Evolutionary conservation across 1,140 invertebrate species (phyloP).

Genomic region (Cyrtorhinus lividipennis): DNA sequence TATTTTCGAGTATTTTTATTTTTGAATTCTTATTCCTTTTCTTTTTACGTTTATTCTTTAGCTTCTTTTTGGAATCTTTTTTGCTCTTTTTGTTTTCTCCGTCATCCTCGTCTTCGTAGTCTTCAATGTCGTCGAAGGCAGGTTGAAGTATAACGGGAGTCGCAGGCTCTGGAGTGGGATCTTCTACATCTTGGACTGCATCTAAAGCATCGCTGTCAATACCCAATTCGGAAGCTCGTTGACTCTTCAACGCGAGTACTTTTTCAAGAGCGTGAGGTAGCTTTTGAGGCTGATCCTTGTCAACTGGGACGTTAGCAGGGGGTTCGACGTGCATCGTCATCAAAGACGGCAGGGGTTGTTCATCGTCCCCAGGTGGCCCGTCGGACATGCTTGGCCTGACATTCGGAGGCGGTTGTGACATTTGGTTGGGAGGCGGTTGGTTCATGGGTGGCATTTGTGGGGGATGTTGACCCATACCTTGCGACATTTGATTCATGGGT

Average conservation of each 20-base stretch:
- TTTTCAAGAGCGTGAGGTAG: slow-evolving; percentile 76
- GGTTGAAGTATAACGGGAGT: slow-evolving; percentile 33
- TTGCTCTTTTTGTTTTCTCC: slow-evolving; percentile 31
- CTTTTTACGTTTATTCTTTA: slow-evolving; percentile 25
- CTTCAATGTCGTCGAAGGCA: slow-evolving; percentile 33
- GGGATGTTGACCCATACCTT: not conserved
- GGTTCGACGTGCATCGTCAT: slow-evolving; percentile 8
- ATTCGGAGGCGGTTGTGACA: not conserved
- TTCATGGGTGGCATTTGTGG: not conserved
- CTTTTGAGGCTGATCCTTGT: slow-evolving; percentile 35
- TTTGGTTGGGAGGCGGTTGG: not conserved
- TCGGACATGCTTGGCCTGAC: not conserved
- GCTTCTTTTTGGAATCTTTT: slow-evolving; percentile 24
- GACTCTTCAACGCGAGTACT: slow-evolving; percentile 71
- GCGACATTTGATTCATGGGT: not conserved
- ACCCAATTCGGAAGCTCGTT: slow-evolving; percentile 62
- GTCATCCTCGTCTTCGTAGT: slow-evolving; percentile 42
- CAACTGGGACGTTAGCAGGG: not conserved
- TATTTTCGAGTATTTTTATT: slow-evolving; percentile 25
- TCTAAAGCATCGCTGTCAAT: slow-evolving; percentile 34
- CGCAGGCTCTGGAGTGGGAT: slow-evolving; percentile 26
- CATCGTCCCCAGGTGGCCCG: slow-evolving; percentile 1
- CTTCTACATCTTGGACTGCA: slow-evolving; percentile 18
- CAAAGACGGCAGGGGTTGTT: not conserved
- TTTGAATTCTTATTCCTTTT: slow-evolving; percentile 19